phyloP scores from a whole-genome alignment of 1,140 invertebrate genomes.

The Calephelis nemesis region DNA sequence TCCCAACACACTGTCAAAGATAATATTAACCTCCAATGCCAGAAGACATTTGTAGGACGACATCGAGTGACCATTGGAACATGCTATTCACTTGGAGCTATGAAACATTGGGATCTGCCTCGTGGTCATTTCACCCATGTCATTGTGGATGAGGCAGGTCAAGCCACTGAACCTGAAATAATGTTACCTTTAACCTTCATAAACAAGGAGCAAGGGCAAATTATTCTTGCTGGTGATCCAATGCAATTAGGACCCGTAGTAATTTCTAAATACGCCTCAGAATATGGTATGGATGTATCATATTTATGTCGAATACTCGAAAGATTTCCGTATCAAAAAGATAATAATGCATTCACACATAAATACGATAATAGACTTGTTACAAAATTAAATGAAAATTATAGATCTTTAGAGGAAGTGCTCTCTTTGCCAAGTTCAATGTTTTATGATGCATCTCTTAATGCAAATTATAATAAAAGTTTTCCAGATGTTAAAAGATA shows the following conservation, averaged over 20 bases:
- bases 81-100: conserved; percentile 84
- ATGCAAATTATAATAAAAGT: conserved; percentile 75
- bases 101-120: conserved; percentile 84
- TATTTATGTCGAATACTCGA: conserved; percentile 85
- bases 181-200: conserved; percentile 85
- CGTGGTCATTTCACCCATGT: conserved; percentile 91
- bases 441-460: conserved; percentile 90
- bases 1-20: conserved; percentile 61
- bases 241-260: conserved; percentile 93
- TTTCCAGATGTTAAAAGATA: conserved; percentile 54
- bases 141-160: conserved; percentile 94
- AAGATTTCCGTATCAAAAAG: conserved; percentile 83
- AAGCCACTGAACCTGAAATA: conserved; percentile 93
- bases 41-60: conserved; percentile 81
- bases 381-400: conserved; percentile 87
- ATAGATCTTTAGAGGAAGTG: conserved; percentile 89
- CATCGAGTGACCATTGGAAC: conserved; percentile 92
- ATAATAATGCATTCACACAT: conserved; percentile 70
- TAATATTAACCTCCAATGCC: conserved; percentile 76
- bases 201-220: conserved; percentile 80
- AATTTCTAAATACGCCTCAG: conserved; percentile 81
- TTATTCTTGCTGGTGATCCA: conserved; percentile 94
- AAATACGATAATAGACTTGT: conserved; percentile 85
- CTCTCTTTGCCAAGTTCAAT: conserved; percentile 86
- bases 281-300: conserved; percentile 85